Evolutionary conservation across 1,140 invertebrate genomes (phyloP), one percentile per base, ranked within the genome.

Genomic region (Sycobia sp.): DNA sequence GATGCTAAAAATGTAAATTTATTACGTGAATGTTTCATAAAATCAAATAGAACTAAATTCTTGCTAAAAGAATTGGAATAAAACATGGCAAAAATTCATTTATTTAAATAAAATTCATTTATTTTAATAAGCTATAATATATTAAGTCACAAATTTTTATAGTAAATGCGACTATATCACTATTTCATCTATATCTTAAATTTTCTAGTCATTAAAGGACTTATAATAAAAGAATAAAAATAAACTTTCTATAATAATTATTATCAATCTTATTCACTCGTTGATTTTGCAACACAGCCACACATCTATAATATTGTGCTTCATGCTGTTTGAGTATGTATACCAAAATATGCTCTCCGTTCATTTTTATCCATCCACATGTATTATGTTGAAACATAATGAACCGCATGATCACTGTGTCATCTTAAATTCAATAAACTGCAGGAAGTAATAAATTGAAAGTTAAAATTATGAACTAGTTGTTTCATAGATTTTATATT

Each of bases 201-300:
- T 44, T 20, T 18, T 49, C n/a, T 34, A 14, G 54, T 50, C 47
- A 63, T 43, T 13, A 59, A 44, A 53, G 53, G 39, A 58, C 16
- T 25, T 38, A 32, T 57, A 62, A 65, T 50, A 66, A 54, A 58
- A 43, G 14, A 38, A 47, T 39, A 62, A 65, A 68, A 68, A 68
- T 56, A 67, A 64, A 58, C 16, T 46, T 50, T 39, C 34, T 50
- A 62, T 29, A 62, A 62, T 41, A 62, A 47, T 47, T 55, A 62
- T 39, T 29, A 49, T 14, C 29, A 38, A 16, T 20, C 36, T 51
- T n/a, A 36, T 47, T 61, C 32, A 54, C 47, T 54, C 16, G 46
- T 51, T 53, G 29, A 58, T 29, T 38, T 32, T 27, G 9, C 2
- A 36, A 3, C 16, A 1, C 14, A 16, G 14, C n/a, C 9, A 27